A percentile compares a stretch with the other conserved stretches of the same genome.
Evolutionary conservation across 2,888 invertebrate species (phyloP).

Genomic region (Mycalesis mineus): DNA sequence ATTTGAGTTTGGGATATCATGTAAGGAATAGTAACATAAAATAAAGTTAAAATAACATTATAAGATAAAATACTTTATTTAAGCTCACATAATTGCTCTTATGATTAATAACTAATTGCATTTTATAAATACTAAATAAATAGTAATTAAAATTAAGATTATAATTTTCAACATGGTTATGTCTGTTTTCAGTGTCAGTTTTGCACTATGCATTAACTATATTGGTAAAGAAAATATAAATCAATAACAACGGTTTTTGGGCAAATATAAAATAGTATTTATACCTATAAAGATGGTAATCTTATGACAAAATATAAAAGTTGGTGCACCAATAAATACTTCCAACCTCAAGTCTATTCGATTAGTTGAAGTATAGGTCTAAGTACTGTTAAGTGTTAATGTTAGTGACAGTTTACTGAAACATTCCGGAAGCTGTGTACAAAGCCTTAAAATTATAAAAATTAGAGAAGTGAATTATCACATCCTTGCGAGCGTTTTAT

Average conservation of each 20-base stretch:
- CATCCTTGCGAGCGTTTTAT: constrained; percentile 61
- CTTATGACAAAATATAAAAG: constrained; percentile 10
- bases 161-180: constrained; percentile 9
- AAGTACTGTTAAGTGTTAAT: constrained; percentile 59
- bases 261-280: constrained; percentile 7
- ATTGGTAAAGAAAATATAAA: constrained; percentile 7
- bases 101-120: constrained; percentile 52
- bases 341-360: constrained; percentile 29
- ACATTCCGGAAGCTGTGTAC: constrained; percentile 78
- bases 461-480: constrained; percentile 59
- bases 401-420: constrained; percentile 74
- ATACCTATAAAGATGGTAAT: neutral
- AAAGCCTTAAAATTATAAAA: constrained; percentile 63
- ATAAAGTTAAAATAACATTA: constrained; percentile 32
- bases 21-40: no score
- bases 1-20: no score
- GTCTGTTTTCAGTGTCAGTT: neutral
- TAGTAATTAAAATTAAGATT: constrained; percentile 36
- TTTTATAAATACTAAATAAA: constrained; percentile 59
- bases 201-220: neutral
- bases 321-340: constrained; percentile 40
- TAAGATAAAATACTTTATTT: constrained; percentile 76
- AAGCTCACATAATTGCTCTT: constrained; percentile 63
- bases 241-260: neutral
- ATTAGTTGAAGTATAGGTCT: constrained; percentile 8